Percentiles rank a stretch among this genome's conserved stretches.
Evolutionary conservation across 35 echinoderm and acorn worm species (phyloP).

Genomic region (Apostichopus parvimensis): DNA sequence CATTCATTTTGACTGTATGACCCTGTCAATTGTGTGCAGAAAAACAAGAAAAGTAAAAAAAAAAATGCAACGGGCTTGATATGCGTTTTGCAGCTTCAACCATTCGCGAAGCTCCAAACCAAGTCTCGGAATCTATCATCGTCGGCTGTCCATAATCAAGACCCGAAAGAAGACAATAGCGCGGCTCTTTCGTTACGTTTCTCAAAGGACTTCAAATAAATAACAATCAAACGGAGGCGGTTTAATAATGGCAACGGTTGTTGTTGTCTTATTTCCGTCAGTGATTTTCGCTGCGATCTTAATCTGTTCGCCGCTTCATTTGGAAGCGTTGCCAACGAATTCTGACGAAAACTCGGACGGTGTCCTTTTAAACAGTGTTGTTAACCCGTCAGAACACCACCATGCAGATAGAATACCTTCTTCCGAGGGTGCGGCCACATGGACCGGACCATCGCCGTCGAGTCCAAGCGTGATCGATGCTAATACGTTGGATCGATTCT

Average conservation of each 20-base stretch:
- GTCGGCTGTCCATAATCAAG: too few species aligned
- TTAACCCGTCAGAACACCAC: not conserved
- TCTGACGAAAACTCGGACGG: not conserved
- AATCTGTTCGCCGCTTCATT: not conserved
- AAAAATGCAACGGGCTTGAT: too few species aligned
- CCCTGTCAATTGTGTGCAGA: not conserved
- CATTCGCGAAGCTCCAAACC: too few species aligned
- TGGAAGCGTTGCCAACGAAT: not conserved
- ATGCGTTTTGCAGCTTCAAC: too few species aligned
- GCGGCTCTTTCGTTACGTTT: too few species aligned
- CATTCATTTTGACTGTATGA: not conserved
- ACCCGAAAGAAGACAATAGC: too few species aligned
- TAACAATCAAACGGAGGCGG: too few species aligned
- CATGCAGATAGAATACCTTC: not conserved
- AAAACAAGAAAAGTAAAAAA: too few species aligned
- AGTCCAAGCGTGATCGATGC: not conserved
- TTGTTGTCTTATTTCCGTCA: too few species aligned
- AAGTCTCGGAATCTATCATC: too few species aligned
- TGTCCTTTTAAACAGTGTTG: not conserved
- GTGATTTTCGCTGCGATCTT: not conserved
- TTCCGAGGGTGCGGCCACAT: not conserved
- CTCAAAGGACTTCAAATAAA: too few species aligned
- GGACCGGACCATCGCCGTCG: not conserved
- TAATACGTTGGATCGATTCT: slow-evolving; percentile 9
- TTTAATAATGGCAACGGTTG: too few species aligned